phyloP scores from a whole-genome alignment of 2,888 invertebrate species.

The Nesidiocoris tenuis region DNA sequence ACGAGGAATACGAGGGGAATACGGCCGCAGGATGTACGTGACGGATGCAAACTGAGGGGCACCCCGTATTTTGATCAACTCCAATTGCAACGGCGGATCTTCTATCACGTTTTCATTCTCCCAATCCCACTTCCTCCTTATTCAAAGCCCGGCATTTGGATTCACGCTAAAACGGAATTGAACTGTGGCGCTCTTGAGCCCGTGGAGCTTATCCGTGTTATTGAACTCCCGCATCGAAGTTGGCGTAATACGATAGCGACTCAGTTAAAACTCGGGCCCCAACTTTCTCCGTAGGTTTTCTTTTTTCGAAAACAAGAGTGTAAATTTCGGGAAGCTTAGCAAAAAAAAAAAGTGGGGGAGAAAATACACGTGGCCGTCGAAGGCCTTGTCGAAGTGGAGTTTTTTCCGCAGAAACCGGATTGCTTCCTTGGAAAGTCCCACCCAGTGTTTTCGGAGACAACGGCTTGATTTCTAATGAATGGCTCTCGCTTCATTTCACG shows the following conservation, averaged over 20 bases:
- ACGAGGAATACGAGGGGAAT: too few relatives aligned
- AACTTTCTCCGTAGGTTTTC: neutral
- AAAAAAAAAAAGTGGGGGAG: neutral
- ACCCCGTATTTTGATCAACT: neutral
- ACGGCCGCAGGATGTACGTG: neutral
- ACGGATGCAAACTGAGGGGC: neutral
- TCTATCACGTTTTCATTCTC: neutral
- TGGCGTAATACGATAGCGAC: neutral
- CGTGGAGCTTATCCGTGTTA: neutral
- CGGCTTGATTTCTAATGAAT: neutral
- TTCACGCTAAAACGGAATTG: neutral
- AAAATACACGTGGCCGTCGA: neutral
- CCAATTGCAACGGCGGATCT: neutral
- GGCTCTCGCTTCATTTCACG: neutral
- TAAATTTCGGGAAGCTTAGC: neutral
- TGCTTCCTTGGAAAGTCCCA: neutral
- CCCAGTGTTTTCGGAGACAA: neutral
- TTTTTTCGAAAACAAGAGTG: neutral
- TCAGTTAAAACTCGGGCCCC: neutral
- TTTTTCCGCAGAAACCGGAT: neutral
- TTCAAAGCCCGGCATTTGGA: neutral
- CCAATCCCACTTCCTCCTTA: neutral
- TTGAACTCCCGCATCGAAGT: neutral
- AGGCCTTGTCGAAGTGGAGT: neutral
- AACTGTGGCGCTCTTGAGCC: neutral